phyloP scores from a whole-genome alignment of 2,888 invertebrate genomes.

The Epinotia nisella region DNA sequence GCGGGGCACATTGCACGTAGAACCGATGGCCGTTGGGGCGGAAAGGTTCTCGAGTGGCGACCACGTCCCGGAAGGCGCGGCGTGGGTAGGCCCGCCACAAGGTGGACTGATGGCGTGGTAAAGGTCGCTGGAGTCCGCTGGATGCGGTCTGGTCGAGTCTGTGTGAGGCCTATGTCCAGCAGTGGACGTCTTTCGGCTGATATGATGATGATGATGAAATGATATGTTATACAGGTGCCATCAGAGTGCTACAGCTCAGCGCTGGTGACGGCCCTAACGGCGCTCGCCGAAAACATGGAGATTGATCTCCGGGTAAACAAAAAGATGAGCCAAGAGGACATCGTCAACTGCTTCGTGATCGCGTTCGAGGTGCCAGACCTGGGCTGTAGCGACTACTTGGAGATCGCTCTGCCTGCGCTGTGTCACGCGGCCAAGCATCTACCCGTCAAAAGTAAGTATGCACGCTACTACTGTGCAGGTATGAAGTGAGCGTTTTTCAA shows the following conservation, averaged over 20 bases:
- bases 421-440: conserved; percentile 91
- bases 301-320: conserved; percentile 87
- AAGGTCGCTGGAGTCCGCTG: no score
- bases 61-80: no score
- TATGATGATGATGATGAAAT: no score
- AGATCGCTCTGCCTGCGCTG: conserved; percentile 91
- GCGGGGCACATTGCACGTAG: no score
- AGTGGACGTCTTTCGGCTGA: no score
- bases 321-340: conserved; percentile 80
- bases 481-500: no score
- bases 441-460: conserved; percentile 82
- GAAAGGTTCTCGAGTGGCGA: no score
- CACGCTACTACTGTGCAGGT: background rate
- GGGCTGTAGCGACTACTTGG: conserved; percentile 92
- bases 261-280: conserved; percentile 89
- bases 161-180: no score
- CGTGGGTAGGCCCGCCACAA: no score
- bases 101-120: no score
- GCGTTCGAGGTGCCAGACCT: conserved; percentile 91
- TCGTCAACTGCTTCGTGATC: conserved; percentile 87
- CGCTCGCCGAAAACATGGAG: conserved; percentile 89
- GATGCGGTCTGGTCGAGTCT: no score
- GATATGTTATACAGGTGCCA: conserved; percentile 71
- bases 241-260: conserved; percentile 84
- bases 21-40: no score